phyloP scores from a whole-genome alignment of 2,797 vertebrate genomes.

The Lates japonicus region DNA sequence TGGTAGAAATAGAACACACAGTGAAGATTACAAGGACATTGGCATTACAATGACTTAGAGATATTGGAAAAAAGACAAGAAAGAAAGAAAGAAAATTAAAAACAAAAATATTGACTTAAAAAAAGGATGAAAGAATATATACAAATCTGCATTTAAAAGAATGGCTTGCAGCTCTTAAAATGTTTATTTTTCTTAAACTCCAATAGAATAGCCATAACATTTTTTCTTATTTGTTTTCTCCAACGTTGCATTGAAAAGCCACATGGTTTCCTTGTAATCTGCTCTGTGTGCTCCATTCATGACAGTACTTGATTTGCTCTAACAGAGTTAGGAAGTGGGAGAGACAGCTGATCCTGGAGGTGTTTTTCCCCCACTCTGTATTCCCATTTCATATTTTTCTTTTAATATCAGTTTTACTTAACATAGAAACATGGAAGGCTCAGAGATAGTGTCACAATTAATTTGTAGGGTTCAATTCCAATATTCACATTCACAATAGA shows the following conservation, averaged over 20 bases:
- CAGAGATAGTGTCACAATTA: too few relatives aligned
- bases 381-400: neutral
- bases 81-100: neutral
- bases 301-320: neutral
- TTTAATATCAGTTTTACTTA: neutral
- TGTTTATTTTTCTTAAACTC: too few relatives aligned
- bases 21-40: neutral
- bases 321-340: neutral
- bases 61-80: neutral
- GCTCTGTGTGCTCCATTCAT: neutral
- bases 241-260: too few relatives aligned
- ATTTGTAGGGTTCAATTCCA: too few relatives aligned
- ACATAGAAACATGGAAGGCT: too few relatives aligned
- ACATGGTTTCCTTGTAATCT: neutral
- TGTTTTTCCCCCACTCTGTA: neutral
- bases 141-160: neutral
- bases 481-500: too few relatives aligned
- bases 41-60: neutral
- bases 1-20: neutral
- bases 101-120: neutral
- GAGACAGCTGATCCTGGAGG: neutral
- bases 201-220: neutral
- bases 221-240: neutral
- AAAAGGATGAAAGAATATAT: too few relatives aligned
- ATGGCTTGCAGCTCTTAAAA: neutral